Conservation (phyloP, 2,797 vertebrate genomes). For the Hoplostethus atlanticus region DNA sequence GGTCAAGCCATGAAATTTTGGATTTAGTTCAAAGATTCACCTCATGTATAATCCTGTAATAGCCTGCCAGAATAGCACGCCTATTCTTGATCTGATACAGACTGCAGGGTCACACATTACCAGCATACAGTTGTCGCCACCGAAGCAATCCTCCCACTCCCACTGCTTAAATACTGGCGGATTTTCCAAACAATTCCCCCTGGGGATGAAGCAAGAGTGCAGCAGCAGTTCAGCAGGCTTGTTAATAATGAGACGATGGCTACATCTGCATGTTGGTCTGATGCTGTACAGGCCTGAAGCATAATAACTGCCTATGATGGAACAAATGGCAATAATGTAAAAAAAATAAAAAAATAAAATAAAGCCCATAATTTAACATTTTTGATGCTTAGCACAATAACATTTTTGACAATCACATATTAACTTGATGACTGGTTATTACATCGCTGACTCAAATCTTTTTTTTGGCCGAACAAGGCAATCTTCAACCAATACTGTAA, state of each 20-base stretch:
- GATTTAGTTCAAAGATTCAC: slow-evolving; percentile 22
- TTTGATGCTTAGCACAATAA: too few species aligned
- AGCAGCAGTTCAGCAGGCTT: not conserved
- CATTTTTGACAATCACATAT: too few species aligned
- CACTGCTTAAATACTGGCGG: not conserved
- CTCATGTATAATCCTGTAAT: not conserved
- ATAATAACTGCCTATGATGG: not conserved
- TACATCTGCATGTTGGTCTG: not conserved
- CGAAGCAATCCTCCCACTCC: not conserved
- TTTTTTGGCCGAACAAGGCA: too few species aligned
- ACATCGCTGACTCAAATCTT: too few species aligned
- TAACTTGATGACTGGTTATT: too few species aligned
- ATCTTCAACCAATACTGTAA: too few species aligned
- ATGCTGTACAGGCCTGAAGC: too few species aligned
- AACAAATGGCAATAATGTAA: too few species aligned
- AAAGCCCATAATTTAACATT: too few species aligned
- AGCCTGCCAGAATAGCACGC: not conserved
- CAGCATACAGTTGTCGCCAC: not conserved
- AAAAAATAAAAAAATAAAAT: not conserved
- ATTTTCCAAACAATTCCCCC: not conserved
- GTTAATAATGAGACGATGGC: not conserved
- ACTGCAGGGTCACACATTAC: not conserved
- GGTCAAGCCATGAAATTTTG: slow-evolving; percentile 7
- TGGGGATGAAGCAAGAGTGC: not conserved
- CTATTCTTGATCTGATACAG: not conserved